Evolutionary conservation across 1,140 invertebrate genomes (phyloP).

Genomic region (Lysiphlebus fabarum): DNA sequence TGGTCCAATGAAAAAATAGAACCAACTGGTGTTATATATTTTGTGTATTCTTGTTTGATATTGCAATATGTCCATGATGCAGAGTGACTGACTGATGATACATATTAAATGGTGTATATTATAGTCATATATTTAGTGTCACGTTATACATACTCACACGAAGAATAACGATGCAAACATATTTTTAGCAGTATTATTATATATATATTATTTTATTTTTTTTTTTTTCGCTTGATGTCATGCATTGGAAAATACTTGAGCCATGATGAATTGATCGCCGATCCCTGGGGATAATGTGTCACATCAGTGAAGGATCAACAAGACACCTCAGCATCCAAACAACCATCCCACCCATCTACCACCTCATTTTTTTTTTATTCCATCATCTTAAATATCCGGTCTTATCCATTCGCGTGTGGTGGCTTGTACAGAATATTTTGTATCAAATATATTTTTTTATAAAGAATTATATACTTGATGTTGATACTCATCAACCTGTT

Average conservation of each 20-base stretch:
- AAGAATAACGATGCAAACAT: constrained; percentile 11
- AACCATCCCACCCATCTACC: constrained; percentile 10
- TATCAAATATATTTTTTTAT: neutral
- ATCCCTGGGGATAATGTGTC: constrained; percentile 50
- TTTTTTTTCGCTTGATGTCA: constrained; percentile 25
- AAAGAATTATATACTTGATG: neutral
- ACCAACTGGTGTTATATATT: too few species aligned
- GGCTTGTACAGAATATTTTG: constrained; percentile 14
- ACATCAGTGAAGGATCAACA: constrained; percentile 48
- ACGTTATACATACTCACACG: constrained; percentile 15
- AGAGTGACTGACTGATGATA: too few species aligned
- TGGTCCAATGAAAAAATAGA: too few species aligned
- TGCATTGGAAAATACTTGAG: constrained; percentile 31
- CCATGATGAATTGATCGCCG: constrained; percentile 48
- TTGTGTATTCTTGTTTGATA: too few species aligned
- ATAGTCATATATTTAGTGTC: neutral
- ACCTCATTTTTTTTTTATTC: constrained; percentile 6
- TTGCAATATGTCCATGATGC: too few species aligned
- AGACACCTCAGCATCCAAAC: constrained; percentile 26
- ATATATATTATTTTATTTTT: neutral
- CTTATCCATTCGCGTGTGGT: neutral
- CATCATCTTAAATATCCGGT: constrained; percentile 20
- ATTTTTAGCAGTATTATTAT: constrained; percentile 11
- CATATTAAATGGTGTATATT: too few species aligned
- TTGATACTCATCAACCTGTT: too few species aligned